These are phyloP conservation scores for Lagria hirta DNA, from an alignment of 2,888 invertebrate species.

Conservation along the genomic window DNA sequence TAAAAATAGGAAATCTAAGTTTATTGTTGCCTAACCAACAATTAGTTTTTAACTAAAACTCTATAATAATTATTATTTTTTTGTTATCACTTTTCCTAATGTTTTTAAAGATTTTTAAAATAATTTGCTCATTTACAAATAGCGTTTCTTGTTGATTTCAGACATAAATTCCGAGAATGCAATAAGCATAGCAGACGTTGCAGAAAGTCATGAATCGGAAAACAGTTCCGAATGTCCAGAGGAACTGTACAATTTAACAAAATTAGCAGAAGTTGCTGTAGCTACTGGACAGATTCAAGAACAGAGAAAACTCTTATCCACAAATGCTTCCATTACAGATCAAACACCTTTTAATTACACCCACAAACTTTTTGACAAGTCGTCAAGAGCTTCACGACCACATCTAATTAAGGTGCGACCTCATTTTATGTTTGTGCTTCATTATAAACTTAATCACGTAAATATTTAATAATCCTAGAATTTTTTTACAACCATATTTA, in stretches of 20 bases:
- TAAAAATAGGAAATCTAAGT: too few species aligned
- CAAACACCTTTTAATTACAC: constrained; percentile 46
- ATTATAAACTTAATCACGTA: too few species aligned
- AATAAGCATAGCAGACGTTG: constrained; percentile 51
- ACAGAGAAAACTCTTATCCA: constrained; percentile 46
- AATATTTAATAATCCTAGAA: constrained; percentile 1
- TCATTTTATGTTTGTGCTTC: too few species aligned
- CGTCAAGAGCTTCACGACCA: constrained; percentile 47
- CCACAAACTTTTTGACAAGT: constrained; percentile 54
- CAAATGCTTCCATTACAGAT: constrained; percentile 26
- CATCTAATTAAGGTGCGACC: constrained; percentile 49
- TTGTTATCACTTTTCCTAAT: too few species aligned
- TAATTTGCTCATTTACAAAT: background rate
- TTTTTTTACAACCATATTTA: constrained; percentile 1
- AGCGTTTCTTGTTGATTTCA: constrained; percentile 38
- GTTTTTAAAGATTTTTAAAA: background rate
- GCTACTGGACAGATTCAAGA: constrained; percentile 61
- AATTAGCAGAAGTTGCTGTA: constrained; percentile 73
- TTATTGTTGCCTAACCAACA: too few species aligned
- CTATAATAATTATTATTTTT: too few species aligned
- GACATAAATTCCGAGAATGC: constrained; percentile 52
- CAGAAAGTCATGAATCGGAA: constrained; percentile 42
- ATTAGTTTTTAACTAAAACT: too few species aligned
- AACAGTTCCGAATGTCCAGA: constrained; percentile 57
- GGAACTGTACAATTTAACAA: constrained; percentile 73